Evolutionary conservation across 2,888 invertebrate genomes (phyloP), one percentile per base, ranked within the genome.

Genomic region (Dysmachus trigonus): DNA sequence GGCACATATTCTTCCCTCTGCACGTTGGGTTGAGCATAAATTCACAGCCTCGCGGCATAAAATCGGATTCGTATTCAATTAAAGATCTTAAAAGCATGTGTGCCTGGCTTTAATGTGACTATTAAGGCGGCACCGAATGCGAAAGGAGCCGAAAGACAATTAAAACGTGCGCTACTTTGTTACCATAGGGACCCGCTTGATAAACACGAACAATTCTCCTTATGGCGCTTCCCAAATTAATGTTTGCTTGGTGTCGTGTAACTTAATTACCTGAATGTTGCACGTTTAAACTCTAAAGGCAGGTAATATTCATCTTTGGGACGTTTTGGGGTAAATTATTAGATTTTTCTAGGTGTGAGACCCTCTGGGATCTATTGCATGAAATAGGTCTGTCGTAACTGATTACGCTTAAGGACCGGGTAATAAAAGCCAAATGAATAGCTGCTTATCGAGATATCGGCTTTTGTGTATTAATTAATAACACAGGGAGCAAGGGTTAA

Each of bases 21-120:
- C 8, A 33, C 10, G 73, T 15, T 73, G 73, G 73, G 73, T 4
- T 33, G 15, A 31, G 38, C 27, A 76, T 76, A 41, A 76, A 35
- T 76, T 76, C 41, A 41, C 35, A 76, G 35, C 8, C 35, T 22
- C 33, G 76, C 76, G 41, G 38, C 33, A 38, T 76, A 38, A 76
- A 76, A 76, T 76, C 35, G 76, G 41, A 76, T 76, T 76, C 76
- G 76, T 41, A 76, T 76, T 76, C 76, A 76, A 76, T 76, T 76
- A 76, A 76, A 41, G 76, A 76, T 76, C 76, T 76, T 76, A 76
- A 76, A 41, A 76, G 76, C 76, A 76, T 41, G 27, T 76, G 76
- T 76, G 76, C 76, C 41, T 38, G 38, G 41, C 18, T 76, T 76
- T 76, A 76, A 76, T 76, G 76, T 38, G 22, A 38, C 76, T 41